Base-by-base conservation (phyloP, 2,888 invertebrate species). In the Eilema caniola region DNA sequence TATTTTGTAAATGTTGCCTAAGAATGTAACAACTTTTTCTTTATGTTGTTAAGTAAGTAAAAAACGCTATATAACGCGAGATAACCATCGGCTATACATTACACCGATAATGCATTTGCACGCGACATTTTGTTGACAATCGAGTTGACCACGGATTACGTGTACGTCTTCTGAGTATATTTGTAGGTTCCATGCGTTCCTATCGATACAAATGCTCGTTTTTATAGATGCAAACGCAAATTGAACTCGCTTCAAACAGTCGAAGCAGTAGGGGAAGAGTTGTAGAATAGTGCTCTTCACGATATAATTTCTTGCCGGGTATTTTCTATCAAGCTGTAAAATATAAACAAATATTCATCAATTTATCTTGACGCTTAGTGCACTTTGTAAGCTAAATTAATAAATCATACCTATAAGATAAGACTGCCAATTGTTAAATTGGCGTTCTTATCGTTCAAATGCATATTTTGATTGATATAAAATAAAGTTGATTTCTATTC, bases 1-100 rank as follows among this genome's bases (percentile, higher is more conserved):
- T 5, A n/a, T 53, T 53, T 53, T n/a, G n/a, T 53, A 53, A 53
- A 53, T 10, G n/a, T 53, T 53, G 53, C 53, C n/a, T 53, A 53
- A 53, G 53, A 53, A 47, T 47, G 20, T 47, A 47, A 47, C 47
- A 47, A 53, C 53, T 53, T n/a, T 53, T 53, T 53, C n/a, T 53
- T 53, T n/a, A 53, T n/a, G 20, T 5, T 53, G 10, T n/a, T 53
- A n/a, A n/a, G 7, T 16, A 10, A 20, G 8, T 20, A 20, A 53
- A n/a, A n/a, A n/a, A n/a, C n/a, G n/a, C n/a, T n/a, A n/a, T n/a
- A n/a, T n/a, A n/a, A n/a, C n/a, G 20, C 8, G 47, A n/a, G n/a
- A 20, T 47, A 14, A 20, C 47, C 20, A 47, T 47, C 5, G 0
- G 7, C 16, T 41, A 12, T 37, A 37, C 12, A 2, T 5, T 37